These are phyloP conservation scores for Silurus asotus DNA, from an alignment of 2,113 vertebrate genomes.

Conservation along the genomic window DNA sequence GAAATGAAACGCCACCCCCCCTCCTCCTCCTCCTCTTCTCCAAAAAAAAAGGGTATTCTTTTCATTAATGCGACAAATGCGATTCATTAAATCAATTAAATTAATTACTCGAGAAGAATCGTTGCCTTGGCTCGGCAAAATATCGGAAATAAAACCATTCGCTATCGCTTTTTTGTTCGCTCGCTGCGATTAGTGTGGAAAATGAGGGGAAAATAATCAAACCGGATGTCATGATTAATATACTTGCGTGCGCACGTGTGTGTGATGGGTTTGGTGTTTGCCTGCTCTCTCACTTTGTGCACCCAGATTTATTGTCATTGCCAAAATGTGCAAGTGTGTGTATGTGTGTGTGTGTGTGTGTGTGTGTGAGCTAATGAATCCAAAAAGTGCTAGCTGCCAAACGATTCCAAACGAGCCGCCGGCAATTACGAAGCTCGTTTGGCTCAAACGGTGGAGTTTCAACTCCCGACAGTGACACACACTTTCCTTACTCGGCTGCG, in stretches of 20 bases:
- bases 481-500: constrained; percentile 44
- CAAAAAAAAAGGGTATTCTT: constrained; percentile 26
- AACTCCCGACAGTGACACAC: constrained; percentile 51
- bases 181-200: constrained; percentile 3
- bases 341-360: constrained; percentile 12
- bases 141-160: constrained; percentile 15
- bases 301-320: constrained; percentile 34
- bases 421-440: constrained; percentile 3
- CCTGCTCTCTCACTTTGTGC: constrained; percentile 28
- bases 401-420: constrained; percentile 39
- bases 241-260: neutral
- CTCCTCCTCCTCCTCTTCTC: neutral
- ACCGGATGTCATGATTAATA: constrained; percentile 37
- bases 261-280: neutral
- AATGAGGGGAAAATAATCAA: constrained; percentile 37
- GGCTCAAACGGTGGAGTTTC: constrained; percentile 43
- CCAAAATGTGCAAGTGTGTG: constrained; percentile 17
- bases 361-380: constrained; percentile 35
- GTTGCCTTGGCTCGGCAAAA: constrained; percentile 10
- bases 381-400: constrained; percentile 31
- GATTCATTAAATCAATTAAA: constrained; percentile 48
- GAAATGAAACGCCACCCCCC: constrained; percentile 14
- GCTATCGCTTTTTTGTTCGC: constrained; percentile 1
- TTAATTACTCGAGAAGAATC: constrained; percentile 41
- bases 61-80: constrained; percentile 45